Evolutionary conservation across 2,888 invertebrate genomes (phyloP), one percentile per base, ranked within the genome.

Genomic region (Hedya salicella): DNA sequence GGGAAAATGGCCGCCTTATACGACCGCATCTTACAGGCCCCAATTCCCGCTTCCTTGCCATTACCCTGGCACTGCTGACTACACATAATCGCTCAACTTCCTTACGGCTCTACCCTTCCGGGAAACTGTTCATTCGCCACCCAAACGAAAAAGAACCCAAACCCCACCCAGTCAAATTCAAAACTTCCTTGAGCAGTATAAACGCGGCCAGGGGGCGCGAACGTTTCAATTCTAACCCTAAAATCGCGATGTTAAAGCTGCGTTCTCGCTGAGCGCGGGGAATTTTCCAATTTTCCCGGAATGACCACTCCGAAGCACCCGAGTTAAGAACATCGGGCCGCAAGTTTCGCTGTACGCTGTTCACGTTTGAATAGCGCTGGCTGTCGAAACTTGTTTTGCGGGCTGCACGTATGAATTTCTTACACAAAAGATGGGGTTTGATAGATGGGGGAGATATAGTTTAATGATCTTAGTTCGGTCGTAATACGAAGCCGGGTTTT

Each of bases 71-170:
- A 87, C 78, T 84, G 89, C 91, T 90, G 90, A 91, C 91, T 91
- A 89, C 90, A 92, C 91, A 91, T 91, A 92, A 91, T 92, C 91
- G 91, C 80, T 85, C 87, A 90, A 91, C 91, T 92, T 92, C 92
- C 92, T 92, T 92, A 91, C 91, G 91, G 89, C 88, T 90, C 80
- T 89, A 90, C 91, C 91, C 91, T 91, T 91, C 89, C 90, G 88
- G 85, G 78, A 76, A 86, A 85, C 86, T 81, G 84, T 86, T 76
- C 46, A 68, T 71, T 57, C 70, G 69, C 71, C 61, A 70, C 68
- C 40, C 80, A 77, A 69, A 71, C 78, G 59, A 89, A 80, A 79
- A 76, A 69, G 73, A 79, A 81, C 86, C 80, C 76, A 85, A 86
- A 69, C 52, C n/a, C 68, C 40, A 71, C 68, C 71, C 68, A 68